A percentile compares a stretch with the other conserved stretches of the same genome.
These are phyloP conservation scores for Ascaphus truei DNA, from an alignment of 2,113 vertebrate species.

Conservation along the genomic window DNA sequence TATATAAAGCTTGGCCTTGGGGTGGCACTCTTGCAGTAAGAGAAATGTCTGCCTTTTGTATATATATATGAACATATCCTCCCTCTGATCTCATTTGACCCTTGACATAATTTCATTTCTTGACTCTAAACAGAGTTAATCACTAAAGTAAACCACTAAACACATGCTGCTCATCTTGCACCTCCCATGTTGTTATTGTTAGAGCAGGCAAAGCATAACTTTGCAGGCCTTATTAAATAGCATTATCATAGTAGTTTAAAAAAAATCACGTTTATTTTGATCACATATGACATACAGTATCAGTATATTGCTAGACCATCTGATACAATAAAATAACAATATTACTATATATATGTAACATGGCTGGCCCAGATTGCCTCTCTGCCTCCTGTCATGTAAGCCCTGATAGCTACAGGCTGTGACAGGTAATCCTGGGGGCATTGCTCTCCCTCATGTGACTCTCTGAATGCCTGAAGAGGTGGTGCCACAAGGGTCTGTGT, in stretches of 20 bases:
- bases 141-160: constrained; percentile 27
- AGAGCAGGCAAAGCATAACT: constrained; percentile 19
- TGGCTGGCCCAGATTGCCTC: too few species aligned
- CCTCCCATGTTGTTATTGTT: constrained; percentile 16
- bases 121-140: constrained; percentile 27
- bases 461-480: too few species aligned
- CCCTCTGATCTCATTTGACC: constrained; percentile 4
- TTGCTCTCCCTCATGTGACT: too few species aligned
- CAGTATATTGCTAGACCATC: too few species aligned
- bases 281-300: too few species aligned
- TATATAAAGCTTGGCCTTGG: constrained; percentile 44
- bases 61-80: neutral
- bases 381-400: too few species aligned
- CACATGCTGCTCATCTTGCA: constrained; percentile 8
- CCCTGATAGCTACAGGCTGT: too few species aligned
- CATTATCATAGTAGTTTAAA: neutral
- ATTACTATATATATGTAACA: too few species aligned
- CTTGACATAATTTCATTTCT: constrained; percentile 23
- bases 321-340: too few species aligned
- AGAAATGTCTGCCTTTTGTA: neutral
- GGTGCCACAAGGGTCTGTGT: too few species aligned
- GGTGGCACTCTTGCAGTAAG: constrained; percentile 48
- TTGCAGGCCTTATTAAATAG: neutral
- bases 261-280: neutral
- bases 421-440: too few species aligned